Evolutionary conservation across 2,113 vertebrate species (phyloP).

Genomic region (Dipodomys ordii): DNA sequence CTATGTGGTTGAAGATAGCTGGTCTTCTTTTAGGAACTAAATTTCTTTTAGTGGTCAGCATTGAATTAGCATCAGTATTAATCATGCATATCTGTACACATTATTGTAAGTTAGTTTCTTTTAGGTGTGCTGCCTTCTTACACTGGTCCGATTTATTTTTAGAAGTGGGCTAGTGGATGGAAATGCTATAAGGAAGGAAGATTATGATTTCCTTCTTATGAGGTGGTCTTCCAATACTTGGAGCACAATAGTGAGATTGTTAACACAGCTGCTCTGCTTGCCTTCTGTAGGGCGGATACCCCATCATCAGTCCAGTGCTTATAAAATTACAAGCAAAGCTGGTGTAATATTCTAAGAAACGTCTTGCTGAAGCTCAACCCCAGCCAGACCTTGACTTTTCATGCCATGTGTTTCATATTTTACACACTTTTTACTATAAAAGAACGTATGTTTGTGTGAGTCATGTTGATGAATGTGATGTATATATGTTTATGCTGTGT

Average conservation of each 20-base stretch:
- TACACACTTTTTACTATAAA: conserved; percentile 19
- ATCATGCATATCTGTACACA: conserved; percentile 1
- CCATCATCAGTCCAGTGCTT: conserved; percentile 21
- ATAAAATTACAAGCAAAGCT: conserved; percentile 63
- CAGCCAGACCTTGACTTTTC: conserved; percentile 47
- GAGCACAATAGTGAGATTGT: background rate
- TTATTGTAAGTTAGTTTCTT: background rate
- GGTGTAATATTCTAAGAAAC: conserved; percentile 44
- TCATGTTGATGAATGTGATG: background rate
- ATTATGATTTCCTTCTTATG: background rate
- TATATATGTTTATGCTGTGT: conserved; percentile 37
- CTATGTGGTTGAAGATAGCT: background rate
- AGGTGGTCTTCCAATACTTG: background rate
- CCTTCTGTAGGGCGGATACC: background rate
- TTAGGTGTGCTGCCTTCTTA: background rate
- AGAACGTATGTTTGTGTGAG: conserved; percentile 12
- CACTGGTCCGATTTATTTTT: background rate
- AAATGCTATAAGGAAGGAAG: background rate
- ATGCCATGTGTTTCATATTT: conserved; percentile 70
- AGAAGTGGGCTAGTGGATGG: background rate
- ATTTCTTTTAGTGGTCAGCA: background rate
- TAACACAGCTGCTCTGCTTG: background rate
- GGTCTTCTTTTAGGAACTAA: background rate
- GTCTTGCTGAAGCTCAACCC: conserved; percentile 43
- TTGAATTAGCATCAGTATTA: background rate